These are phyloP conservation scores for Cyprinodon variegatus DNA, from an alignment of 2,113 vertebrate genomes.

Conservation along the genomic window DNA sequence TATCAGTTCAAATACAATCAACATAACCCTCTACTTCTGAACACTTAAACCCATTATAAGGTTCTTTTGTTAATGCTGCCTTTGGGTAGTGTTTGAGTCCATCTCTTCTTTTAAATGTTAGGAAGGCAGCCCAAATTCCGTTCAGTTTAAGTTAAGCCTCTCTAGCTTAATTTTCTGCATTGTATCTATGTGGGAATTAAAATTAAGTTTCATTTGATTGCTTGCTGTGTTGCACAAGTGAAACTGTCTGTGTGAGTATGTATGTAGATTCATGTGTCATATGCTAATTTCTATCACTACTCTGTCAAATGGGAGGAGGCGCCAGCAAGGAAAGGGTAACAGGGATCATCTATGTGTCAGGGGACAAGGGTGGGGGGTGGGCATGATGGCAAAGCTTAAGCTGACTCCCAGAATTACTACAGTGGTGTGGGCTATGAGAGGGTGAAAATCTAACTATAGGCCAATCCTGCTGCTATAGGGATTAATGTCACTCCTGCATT, in stretches of 20 bases:
- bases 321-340: neutral
- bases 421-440: slow-evolving; percentile 52
- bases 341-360: slow-evolving; percentile 20
- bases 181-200: slow-evolving; percentile 31
- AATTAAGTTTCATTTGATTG: slow-evolving; percentile 33
- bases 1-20: neutral
- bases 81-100: neutral
- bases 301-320: slow-evolving; percentile 5
- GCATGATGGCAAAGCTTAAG: slow-evolving; percentile 43
- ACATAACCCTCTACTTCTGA: neutral
- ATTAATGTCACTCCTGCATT: slow-evolving; percentile 76
- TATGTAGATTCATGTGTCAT: slow-evolving; percentile 13
- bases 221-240: slow-evolving; percentile 7
- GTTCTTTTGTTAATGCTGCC: neutral
- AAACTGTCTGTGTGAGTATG: slow-evolving; percentile 8
- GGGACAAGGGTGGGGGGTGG: neutral
- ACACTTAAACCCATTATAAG: neutral
- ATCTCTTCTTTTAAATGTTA: slow-evolving; percentile 30
- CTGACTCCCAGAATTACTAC: slow-evolving; percentile 53
- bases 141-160: slow-evolving; percentile 26
- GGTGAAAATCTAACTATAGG: slow-evolving; percentile 66
- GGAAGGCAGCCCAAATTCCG: slow-evolving; percentile 27
- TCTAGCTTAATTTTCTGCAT: slow-evolving; percentile 21
- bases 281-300: slow-evolving; percentile 39
- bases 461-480: slow-evolving; percentile 62